Evolutionary conservation across 2,113 vertebrate species (phyloP), one percentile per base, ranked within the genome.

Genomic region (Lathamus discolor): DNA sequence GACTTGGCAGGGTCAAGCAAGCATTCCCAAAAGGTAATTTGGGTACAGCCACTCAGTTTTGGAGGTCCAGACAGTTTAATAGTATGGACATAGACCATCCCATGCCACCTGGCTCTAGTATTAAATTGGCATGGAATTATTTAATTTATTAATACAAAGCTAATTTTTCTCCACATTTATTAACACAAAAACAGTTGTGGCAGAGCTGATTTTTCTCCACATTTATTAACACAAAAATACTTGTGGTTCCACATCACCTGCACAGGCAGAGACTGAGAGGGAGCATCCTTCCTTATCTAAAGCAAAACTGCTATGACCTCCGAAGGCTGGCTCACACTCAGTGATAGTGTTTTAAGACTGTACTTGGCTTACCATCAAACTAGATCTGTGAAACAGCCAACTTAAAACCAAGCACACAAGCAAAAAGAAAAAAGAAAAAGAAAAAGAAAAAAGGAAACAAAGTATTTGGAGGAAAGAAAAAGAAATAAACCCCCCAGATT

Each of bases 1-100:
- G 49, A 22, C 8, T n/a, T 63, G 28, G 3, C 28, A 57, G 0
- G 0, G 31, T 29, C 49, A 51, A 31, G 49, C 22, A 8, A 54
- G 7, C 57, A 17, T 51, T 93, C 35, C 29, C 17, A 64, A 2
- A 0, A 35, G 4, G 2, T 12, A 17, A 7, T 59, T 48, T 78
- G 52, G 43, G 35, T 63, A 9, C 6, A 92, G 17, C 6, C 14
- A 18, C 25, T 7, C n/a, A n/a, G 3, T 59, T 83, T 35, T 54
- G 72, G 44, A 75, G 9, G 13, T 66, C 12, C 19, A 52, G 35
- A 5, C 7, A 41, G 28, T 63, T 69, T 35, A 54, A 37, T 20
- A 39, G 0, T 9, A 17, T 43, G 25, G 17, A 13, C 17, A 55
- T 3, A 31, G 43, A 51, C 3, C 5, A 11, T 43, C 13, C 5